Evolutionary conservation across 2,797 vertebrate species (phyloP).

Genomic region (Morelia viridis): DNA sequence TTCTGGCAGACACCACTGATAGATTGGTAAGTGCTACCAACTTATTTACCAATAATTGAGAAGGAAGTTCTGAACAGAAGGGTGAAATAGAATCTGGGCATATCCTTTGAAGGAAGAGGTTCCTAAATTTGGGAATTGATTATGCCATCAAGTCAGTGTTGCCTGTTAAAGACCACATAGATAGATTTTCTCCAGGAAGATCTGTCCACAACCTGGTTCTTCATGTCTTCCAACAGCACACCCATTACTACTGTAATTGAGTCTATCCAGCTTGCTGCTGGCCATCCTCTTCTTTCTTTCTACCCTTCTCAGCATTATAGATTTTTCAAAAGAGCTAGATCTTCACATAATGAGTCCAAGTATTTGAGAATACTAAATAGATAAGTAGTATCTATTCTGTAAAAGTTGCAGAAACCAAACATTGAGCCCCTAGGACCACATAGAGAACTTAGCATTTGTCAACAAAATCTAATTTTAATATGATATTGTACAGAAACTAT

Average conservation of each 20-base stretch:
- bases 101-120: neutral
- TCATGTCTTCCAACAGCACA: neutral
- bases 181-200: neutral
- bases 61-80: neutral
- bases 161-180: neutral
- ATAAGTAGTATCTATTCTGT: neutral
- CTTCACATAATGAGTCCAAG: neutral
- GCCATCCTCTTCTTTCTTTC: neutral
- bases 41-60: neutral
- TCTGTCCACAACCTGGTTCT: neutral
- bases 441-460: neutral
- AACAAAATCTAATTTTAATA: neutral
- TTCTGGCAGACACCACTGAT: neutral
- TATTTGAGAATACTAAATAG: neutral
- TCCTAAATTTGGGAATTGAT: neutral
- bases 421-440: neutral
- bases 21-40: too few relatives aligned
- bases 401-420: neutral
- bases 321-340: neutral
- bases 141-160: neutral
- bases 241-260: neutral
- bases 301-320: neutral
- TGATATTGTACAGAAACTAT: neutral
- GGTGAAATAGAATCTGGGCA: neutral
- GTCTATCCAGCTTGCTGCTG: neutral